phyloP scores from a whole-genome alignment of 2,797 vertebrate species.

The Mormyrus proboscirostris region DNA sequence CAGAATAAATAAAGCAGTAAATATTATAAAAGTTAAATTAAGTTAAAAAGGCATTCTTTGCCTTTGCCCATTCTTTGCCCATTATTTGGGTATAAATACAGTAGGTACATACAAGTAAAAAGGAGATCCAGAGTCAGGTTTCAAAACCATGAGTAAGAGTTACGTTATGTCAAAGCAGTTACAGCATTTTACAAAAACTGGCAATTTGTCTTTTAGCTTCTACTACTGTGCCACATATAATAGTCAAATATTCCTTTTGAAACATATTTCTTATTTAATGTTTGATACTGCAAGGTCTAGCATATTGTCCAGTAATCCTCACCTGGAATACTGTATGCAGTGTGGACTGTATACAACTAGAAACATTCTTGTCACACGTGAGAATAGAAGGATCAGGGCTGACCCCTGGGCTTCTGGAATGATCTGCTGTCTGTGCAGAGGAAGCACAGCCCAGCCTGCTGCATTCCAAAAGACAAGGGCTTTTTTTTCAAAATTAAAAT shows the following conservation, averaged over 20 bases:
- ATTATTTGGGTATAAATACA: background rate
- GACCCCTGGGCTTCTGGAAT: constrained; percentile 40
- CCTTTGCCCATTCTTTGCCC: no score
- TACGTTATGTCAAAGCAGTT: background rate
- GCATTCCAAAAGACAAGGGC: constrained; percentile 44
- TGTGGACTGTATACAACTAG: background rate
- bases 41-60: background rate
- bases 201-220: background rate
- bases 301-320: background rate
- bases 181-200: background rate
- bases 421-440: constrained; percentile 44
- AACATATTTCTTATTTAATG: constrained; percentile 7
- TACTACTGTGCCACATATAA: background rate
- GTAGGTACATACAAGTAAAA: background rate
- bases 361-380: background rate
- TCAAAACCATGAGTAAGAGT: background rate
- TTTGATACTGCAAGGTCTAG: background rate
- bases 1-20: background rate
- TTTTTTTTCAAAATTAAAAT: constrained; percentile 36
- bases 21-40: background rate
- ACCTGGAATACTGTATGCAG: background rate
- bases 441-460: constrained; percentile 53
- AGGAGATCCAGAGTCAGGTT: background rate
- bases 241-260: background rate
- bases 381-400: constrained; percentile 27